Evolutionary conservation across 2,113 vertebrate genomes (phyloP).

Genomic region (Odocoileus virginianus): DNA sequence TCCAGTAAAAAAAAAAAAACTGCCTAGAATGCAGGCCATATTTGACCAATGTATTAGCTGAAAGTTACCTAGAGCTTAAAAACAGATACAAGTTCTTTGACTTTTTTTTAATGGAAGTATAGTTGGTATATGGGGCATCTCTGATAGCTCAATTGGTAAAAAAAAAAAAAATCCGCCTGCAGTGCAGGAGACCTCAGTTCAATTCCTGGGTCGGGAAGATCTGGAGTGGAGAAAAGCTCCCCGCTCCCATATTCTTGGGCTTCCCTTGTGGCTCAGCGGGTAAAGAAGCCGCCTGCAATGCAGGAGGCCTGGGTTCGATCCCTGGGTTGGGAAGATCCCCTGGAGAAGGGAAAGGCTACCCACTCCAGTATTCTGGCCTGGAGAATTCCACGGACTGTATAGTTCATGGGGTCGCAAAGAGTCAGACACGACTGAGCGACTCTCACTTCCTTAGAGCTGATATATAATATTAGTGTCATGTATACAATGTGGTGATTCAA

Average conservation of each 20-base stretch:
- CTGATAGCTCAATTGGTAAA: not conserved
- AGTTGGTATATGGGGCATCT: not conserved
- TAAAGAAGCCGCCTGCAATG: not conserved
- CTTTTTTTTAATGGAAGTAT: not conserved
- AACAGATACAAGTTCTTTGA: not conserved
- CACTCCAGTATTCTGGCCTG: not conserved
- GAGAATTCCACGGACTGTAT: not conserved
- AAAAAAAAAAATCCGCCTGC: not conserved
- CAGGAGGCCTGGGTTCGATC: rapidly evolving
- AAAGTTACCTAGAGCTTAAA: not conserved
- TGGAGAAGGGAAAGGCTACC: not conserved
- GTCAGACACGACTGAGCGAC: not conserved
- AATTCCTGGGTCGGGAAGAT: not conserved
- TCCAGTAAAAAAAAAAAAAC: not conserved
- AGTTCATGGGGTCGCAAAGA: not conserved
- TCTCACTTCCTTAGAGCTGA: not conserved
- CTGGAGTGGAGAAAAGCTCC: not conserved
- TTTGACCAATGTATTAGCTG: not conserved
- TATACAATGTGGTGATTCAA: not conserved
- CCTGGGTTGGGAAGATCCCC: not conserved
- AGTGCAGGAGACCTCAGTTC: not conserved
- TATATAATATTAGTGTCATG: not conserved
- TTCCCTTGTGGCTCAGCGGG: not conserved
- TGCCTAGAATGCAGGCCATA: not conserved
- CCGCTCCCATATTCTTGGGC: not conserved